Base-by-base conservation (phyloP, 2,888 invertebrate species). In the Athetis lepigone region DNA sequence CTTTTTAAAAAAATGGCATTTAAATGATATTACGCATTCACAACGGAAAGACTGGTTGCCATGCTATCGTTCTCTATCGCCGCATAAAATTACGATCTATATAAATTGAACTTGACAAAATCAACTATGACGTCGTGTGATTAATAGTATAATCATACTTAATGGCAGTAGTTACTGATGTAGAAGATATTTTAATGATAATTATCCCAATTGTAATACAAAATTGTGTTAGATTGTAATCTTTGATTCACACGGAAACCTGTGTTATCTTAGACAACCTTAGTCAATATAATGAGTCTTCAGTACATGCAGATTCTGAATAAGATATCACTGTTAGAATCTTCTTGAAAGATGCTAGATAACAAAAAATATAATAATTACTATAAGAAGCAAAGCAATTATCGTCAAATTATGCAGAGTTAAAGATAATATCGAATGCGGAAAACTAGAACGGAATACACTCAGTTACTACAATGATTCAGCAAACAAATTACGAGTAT, bases 331-430 rank as follows among this genome's bases (percentile, higher is more conserved):
- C 45, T 18, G 8, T n/a, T 29, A 23, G 9, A 36, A 65, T 19
- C 0, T 23, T 11, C 9, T 25, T 7, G 18, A 25, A 39, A 21
- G 8, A 29, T 11, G 6, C 7, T 25, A 23, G n/a, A 40, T 8
- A 8, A 0, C 47, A 23, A 11, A 25, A 62, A 50, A 50, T 29
- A 33, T 7, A 45, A 50, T 71, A 16, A 50, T 43, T 19, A 45
- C 25, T 18, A 19, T 11, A 43, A 29, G 4, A 42, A 4, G 27
- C 21, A 6, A 9, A n/a, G 39, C 18, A 29, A 67, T 40, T 64
- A 71, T 5, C 9, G 29, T 42, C 18, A 71, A 67, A 67, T 67
- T 64, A 64, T 51, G 46, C 8, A 33, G 64, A 21, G 9, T 51
- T 50, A 46, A 45, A 71, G 19, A 25, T 36, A 39, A 45, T 39